Percentiles rank a stretch among this genome's conserved stretches.
Evolutionary conservation across 2,888 invertebrate genomes (phyloP).

Genomic region (Coecobrya sp.): DNA sequence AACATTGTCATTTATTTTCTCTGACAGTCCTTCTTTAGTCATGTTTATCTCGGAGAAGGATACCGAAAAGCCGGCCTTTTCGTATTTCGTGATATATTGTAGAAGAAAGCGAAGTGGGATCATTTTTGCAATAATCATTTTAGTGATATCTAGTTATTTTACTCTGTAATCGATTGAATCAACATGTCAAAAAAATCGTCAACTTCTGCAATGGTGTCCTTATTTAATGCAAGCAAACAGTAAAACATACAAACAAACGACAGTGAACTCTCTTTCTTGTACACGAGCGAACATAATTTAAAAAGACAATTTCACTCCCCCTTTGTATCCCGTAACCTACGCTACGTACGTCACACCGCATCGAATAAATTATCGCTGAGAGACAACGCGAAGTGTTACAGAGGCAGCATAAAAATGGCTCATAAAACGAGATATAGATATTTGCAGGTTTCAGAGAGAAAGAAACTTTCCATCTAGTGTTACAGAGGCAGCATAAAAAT

Average conservation of each 20-base stretch:
- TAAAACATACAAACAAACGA: background rate
- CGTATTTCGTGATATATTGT: slow-evolving; percentile 70
- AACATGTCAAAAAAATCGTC: slow-evolving; percentile 13
- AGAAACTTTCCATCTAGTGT: too few species aligned
- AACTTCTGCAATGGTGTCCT: slow-evolving; percentile 30
- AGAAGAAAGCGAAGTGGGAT: slow-evolving; percentile 51
- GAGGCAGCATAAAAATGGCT: slow-evolving; percentile 32
- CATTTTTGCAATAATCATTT: slow-evolving; percentile 74
- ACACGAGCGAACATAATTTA: background rate
- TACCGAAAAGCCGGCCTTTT: slow-evolving; percentile 78
- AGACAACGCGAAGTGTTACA: slow-evolving; percentile 6
- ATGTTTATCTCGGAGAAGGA: slow-evolving; percentile 43
- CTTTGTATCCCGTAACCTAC: background rate
- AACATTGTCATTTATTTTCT: background rate
- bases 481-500: slow-evolving; percentile 34
- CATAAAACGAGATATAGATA: too few species aligned
- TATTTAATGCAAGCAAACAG: slow-evolving; percentile 31
- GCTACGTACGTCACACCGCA: background rate
- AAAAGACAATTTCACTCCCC: background rate
- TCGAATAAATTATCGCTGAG: background rate
- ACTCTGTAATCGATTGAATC: background rate
- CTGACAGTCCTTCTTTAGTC: slow-evolving; percentile 46
- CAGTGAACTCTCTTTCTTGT: background rate
- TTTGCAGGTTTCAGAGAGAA: too few species aligned
- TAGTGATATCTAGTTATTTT: slow-evolving; percentile 41